Percentiles rank a stretch among this genome's conserved stretches.
Evolutionary conservation across 2,113 vertebrate species (phyloP).

Genomic region (Serinus canaria): DNA sequence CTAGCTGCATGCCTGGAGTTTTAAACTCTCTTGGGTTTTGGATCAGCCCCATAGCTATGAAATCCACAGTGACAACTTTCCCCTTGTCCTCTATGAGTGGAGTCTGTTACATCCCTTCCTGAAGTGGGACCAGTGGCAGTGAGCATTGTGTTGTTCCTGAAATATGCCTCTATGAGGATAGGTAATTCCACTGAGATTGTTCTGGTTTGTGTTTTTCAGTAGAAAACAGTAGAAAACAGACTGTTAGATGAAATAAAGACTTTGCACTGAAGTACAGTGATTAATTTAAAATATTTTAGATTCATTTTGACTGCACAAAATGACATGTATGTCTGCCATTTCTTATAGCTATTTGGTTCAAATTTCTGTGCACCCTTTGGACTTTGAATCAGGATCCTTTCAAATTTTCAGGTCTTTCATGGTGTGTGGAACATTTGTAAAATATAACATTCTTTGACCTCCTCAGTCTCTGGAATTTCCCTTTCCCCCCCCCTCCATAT

Average conservation of each 20-base stretch:
- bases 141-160: not conserved
- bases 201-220: not conserved
- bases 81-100: not conserved
- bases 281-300: not conserved
- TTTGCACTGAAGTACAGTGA: not conserved
- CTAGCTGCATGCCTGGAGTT: fast-evolving
- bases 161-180: not conserved
- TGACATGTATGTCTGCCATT: not conserved
- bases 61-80: not conserved
- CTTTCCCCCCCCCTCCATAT: not conserved
- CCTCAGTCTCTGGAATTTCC: not conserved
- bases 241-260: not conserved
- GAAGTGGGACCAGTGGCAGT: not conserved
- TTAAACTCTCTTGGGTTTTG: not conserved
- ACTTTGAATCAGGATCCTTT: not conserved
- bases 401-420: not conserved
- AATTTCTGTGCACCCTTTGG: not conserved
- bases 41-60: not conserved
- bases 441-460: not conserved
- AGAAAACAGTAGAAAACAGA: not conserved
- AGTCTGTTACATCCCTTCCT: not conserved
- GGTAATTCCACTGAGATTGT: not conserved
- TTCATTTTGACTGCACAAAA: not conserved
- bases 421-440: not conserved
- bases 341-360: not conserved